phyloP scores from a whole-genome alignment of 2,888 invertebrate genomes.

The Lasiommata megera region DNA sequence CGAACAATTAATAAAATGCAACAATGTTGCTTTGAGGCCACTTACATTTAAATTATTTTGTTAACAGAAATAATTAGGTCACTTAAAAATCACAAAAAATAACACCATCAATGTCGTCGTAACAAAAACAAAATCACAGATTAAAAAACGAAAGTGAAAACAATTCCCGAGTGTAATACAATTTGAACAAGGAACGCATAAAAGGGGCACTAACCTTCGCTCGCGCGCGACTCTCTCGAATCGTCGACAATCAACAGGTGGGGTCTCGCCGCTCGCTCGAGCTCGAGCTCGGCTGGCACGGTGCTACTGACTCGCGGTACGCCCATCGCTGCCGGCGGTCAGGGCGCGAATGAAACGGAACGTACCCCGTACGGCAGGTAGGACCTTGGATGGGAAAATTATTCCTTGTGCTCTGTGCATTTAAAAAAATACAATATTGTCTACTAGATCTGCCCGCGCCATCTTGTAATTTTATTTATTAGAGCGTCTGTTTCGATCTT shows the following conservation, averaged over 20 bases:
- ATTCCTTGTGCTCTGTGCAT: neutral
- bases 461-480: no score
- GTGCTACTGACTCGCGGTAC: slow-evolving; percentile 59
- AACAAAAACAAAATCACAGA: neutral
- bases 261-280: slow-evolving; percentile 57
- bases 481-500: no score
- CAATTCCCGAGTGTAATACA: slow-evolving; percentile 4
- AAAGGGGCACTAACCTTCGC: slow-evolving; percentile 59
- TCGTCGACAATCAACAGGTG: slow-evolving; percentile 79
- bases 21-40: no score
- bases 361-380: slow-evolving; percentile 40
- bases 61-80: neutral
- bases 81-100: neutral
- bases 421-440: neutral
- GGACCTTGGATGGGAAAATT: slow-evolving; percentile 17
- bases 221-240: slow-evolving; percentile 62
- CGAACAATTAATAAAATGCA: no score
- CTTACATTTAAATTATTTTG: no score
- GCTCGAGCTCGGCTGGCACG: slow-evolving; percentile 59
- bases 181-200: slow-evolving; percentile 20
- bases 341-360: slow-evolving; percentile 64
- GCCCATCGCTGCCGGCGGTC: slow-evolving; percentile 75
- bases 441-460: no score
- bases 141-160: slow-evolving; percentile 1
- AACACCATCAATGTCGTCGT: neutral